Evolutionary conservation across 2,113 vertebrate species (phyloP).

Genomic region (Struthidea cinerea): DNA sequence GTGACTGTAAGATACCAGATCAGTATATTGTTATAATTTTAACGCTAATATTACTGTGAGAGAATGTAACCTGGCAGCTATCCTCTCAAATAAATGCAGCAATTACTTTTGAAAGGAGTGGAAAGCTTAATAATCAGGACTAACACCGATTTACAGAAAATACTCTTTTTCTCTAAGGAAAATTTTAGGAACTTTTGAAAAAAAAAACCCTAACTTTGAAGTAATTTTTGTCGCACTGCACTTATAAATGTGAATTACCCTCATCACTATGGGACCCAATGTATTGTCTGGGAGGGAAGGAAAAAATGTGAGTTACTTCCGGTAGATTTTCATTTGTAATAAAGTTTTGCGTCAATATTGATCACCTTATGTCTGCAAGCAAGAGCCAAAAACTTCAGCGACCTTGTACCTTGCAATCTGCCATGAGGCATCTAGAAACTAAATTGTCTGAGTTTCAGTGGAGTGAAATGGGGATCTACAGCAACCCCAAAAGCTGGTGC

Average conservation of each 20-base stretch:
- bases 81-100: background rate
- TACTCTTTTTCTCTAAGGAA: background rate
- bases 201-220: background rate
- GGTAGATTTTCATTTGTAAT: background rate
- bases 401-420: background rate
- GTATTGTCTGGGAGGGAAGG: background rate
- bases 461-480: background rate
- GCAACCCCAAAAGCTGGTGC: background rate
- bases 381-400: background rate
- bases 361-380: background rate
- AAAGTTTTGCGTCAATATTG: background rate
- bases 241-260: background rate
- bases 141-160: background rate
- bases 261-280: background rate
- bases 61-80: background rate
- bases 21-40: background rate
- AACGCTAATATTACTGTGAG: background rate
- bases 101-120: background rate
- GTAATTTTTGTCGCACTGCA: background rate
- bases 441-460: background rate
- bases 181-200: background rate
- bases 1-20: background rate
- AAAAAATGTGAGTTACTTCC: background rate
- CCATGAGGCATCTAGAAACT: background rate
- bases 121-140: background rate